Conservation (phyloP, 2,113 vertebrate genomes). For the Callospermophilus lateralis region DNA sequence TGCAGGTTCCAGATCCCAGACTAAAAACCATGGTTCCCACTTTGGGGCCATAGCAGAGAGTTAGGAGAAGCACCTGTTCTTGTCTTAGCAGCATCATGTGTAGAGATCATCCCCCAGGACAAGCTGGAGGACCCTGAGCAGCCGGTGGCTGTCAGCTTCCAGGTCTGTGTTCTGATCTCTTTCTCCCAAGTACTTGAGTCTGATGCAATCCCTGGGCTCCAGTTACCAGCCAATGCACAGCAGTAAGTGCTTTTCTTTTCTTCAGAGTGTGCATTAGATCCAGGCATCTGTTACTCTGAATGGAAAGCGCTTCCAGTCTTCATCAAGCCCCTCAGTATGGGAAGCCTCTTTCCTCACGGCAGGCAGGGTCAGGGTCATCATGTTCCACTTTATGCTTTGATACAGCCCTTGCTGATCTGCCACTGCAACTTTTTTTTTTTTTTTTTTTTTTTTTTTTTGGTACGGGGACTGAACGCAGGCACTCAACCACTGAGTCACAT, state of each 20-base stretch:
- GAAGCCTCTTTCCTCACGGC: not conserved
- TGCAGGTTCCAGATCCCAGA: not conserved
- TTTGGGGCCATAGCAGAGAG: not conserved
- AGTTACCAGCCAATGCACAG: not conserved
- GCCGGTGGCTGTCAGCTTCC: not conserved
- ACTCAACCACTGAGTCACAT: no score
- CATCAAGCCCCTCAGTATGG: not conserved
- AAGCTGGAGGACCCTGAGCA: no score
- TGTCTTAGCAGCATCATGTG: no score
- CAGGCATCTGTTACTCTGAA: conserved; percentile 52
- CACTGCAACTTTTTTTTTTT: no score
- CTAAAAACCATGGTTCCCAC: not conserved
- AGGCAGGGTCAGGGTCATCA: not conserved
- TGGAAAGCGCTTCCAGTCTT: not conserved
- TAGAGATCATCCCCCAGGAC: no score
- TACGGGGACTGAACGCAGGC: no score
- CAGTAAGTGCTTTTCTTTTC: not conserved
- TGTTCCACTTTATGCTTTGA: no score
- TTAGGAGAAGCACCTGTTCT: not conserved
- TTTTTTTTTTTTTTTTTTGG: no score
- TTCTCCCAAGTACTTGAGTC: not conserved
- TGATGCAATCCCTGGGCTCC: not conserved
- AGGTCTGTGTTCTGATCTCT: not conserved
- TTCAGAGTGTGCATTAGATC: not conserved
- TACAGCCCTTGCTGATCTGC: no score